Evolutionary conservation across 2,797 vertebrate genomes (phyloP).

Genomic region (Mallotus villosus): DNA sequence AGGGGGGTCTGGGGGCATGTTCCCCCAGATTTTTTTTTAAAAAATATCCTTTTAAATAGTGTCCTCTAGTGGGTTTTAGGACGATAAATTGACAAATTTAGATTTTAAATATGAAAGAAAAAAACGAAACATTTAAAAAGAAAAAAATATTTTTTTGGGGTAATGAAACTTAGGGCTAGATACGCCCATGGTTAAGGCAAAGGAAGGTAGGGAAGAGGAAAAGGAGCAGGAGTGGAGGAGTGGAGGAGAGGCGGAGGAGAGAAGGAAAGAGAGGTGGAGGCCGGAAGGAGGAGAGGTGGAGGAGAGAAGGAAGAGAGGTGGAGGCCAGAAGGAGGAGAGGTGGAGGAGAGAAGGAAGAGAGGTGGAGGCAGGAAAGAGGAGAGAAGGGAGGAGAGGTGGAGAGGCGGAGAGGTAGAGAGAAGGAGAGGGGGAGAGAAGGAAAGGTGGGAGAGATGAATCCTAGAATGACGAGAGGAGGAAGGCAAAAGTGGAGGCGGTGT

Average conservation of each 20-base stretch:
- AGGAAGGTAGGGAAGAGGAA: too few relatives aligned
- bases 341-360: background rate
- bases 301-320: slow-evolving; percentile 7
- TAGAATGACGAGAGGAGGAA: too few relatives aligned
- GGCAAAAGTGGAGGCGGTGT: background rate
- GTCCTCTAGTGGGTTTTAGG: too few relatives aligned
- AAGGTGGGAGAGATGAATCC: background rate
- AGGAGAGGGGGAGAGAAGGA: background rate
- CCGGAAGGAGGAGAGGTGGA: background rate
- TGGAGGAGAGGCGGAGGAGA: background rate
- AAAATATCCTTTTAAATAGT: too few relatives aligned
- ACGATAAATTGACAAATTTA: too few relatives aligned
- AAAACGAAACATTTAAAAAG: too few relatives aligned
- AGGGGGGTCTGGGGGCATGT: too few relatives aligned
- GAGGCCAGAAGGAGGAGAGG: background rate
- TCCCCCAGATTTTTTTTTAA: too few relatives aligned
- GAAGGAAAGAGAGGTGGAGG: background rate
- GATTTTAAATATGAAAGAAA: too few relatives aligned
- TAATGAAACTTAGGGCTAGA: too few relatives aligned
- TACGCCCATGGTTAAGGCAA: too few relatives aligned
- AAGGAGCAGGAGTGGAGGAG: background rate
- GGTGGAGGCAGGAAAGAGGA: background rate
- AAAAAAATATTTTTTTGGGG: too few relatives aligned
- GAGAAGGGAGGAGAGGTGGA: background rate
- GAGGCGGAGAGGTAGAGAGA: slow-evolving; percentile 6